Evolutionary conservation across 2,797 vertebrate species (phyloP).

Genomic region (Catharus ustulatus): DNA sequence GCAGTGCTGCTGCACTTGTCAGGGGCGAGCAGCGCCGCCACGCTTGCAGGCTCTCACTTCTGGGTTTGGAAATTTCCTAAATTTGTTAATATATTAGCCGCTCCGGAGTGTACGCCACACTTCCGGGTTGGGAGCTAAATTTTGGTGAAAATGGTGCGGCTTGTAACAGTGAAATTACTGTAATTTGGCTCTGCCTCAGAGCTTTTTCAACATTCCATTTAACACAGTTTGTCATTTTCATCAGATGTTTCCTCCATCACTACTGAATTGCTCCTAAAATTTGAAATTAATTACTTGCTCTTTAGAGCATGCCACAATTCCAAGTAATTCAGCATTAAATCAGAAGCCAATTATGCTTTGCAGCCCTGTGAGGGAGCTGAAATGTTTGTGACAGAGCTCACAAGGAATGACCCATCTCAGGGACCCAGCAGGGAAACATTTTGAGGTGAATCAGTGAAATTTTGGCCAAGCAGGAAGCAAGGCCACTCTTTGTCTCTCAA

Average conservation of each 20-base stretch:
- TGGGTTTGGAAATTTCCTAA: too few species aligned
- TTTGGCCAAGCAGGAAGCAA: neutral
- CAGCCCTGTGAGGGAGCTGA: neutral
- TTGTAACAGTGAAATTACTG: too few species aligned
- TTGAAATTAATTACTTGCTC: neutral
- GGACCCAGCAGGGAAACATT: neutral
- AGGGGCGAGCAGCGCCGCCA: too few species aligned
- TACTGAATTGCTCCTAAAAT: neutral
- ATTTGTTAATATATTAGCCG: too few species aligned
- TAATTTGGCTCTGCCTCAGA: neutral
- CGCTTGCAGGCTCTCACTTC: too few species aligned
- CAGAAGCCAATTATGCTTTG: neutral
- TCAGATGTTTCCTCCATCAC: neutral
- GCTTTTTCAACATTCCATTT: neutral
- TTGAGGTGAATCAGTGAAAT: neutral
- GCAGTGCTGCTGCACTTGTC: too few species aligned
- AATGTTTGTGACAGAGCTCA: neutral
- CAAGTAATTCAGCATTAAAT: neutral
- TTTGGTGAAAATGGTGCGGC: too few species aligned
- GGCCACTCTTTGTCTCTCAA: neutral
- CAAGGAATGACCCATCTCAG: neutral
- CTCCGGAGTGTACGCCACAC: too few species aligned
- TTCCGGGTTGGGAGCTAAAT: too few species aligned
- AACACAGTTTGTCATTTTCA: neutral
- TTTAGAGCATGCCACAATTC: neutral